A percentile compares a stretch with the other conserved stretches of the same genome.
These are phyloP conservation scores for Babylonia areolata DNA, from an alignment of 1,140 invertebrate genomes.

Conservation along the genomic window DNA sequence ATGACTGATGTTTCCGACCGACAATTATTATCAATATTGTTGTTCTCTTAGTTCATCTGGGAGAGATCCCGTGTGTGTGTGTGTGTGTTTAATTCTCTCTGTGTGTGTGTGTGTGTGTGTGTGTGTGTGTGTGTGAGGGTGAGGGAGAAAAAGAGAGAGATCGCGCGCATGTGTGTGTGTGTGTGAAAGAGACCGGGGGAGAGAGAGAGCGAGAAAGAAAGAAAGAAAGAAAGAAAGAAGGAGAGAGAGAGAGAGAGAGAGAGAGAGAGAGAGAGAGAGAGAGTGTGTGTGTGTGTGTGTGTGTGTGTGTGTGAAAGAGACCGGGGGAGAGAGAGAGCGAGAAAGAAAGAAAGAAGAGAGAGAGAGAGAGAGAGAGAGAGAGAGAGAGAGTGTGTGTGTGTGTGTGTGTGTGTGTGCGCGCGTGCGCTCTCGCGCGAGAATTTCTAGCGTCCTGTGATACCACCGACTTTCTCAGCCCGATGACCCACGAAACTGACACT, in stretches of 20 bases:
- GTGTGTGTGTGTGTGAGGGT: slow-evolving; percentile 11
- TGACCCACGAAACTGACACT: no score
- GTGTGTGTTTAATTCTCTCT: background rate
- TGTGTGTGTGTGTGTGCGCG: no score
- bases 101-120: slow-evolving; percentile 26
- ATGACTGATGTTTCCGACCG: no score
- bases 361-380: background rate
- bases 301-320: background rate
- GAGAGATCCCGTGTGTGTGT: no score
- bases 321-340: background rate
- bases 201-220: background rate
- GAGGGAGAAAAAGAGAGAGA: background rate
- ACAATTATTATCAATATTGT: no score
- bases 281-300: background rate
- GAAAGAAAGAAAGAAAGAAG: background rate
- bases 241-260: background rate
- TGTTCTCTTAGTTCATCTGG: no score
- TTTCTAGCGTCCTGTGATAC: no score
- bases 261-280: background rate
- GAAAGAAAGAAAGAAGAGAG: background rate
- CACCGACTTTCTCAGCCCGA: no score
- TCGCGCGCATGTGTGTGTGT: slow-evolving; percentile 18
- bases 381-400: background rate
- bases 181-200: background rate
- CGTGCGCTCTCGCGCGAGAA: no score